A percentile compares a stretch with the other conserved stretches of the same genome.
Conservation (phyloP, 2,113 vertebrate genomes). For the Dasypus novemcinctus region DNA sequence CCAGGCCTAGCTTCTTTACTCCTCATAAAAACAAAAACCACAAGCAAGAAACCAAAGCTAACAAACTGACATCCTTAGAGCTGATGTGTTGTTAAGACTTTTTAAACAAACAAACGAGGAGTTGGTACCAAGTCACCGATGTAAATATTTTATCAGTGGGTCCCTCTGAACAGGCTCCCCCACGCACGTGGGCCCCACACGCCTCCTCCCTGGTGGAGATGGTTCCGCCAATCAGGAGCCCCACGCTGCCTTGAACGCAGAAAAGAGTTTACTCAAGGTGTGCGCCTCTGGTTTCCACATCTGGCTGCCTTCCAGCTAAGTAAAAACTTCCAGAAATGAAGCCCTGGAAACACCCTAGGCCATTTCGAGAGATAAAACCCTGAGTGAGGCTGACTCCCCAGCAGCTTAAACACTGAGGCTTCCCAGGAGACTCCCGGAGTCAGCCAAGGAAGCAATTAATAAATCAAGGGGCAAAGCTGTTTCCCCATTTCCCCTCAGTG, state of each 20-base stretch:
- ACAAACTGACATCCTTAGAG: neutral
- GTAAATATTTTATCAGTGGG: neutral
- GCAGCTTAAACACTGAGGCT: neutral
- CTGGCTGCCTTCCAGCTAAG: neutral
- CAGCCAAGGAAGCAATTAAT: neutral
- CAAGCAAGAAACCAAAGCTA: slow-evolving; percentile 21
- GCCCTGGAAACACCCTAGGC: neutral
- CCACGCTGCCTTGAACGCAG: neutral
- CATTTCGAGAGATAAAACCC: neutral
- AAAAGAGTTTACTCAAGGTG: neutral
- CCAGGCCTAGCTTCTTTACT: neutral
- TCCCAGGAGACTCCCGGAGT: neutral
- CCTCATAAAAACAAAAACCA: slow-evolving; percentile 42
- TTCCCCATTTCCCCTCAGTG: fast-evolving
- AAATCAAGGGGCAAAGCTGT: neutral
- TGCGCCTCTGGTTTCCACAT: neutral
- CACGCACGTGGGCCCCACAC: neutral
- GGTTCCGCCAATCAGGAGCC: neutral
- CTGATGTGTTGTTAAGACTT: neutral
- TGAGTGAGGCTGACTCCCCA: neutral
- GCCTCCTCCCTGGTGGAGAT: neutral
- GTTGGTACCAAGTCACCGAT: neutral
- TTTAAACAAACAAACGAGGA: slow-evolving; percentile 45
- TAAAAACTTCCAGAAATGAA: slow-evolving; percentile 8
- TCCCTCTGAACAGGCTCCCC: neutral